Evolutionary conservation across 2,113 vertebrate genomes (phyloP).

Genomic region (Ranitomeya imitator): DNA sequence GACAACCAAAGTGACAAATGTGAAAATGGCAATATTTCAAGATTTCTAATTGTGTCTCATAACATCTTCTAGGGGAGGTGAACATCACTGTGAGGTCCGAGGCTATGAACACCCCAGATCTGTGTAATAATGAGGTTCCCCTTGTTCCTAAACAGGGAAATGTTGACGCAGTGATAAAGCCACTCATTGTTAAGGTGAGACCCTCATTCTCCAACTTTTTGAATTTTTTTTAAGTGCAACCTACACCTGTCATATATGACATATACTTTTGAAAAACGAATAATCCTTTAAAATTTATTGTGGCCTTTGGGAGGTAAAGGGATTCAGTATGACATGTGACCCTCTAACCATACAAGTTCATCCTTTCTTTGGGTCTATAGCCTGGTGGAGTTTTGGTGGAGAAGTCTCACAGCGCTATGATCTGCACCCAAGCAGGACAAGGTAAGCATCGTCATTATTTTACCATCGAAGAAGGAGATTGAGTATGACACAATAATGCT

Average conservation of each 20-base stretch:
- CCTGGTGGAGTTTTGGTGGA: conserved; percentile 71
- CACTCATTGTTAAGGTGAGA: conserved; percentile 69
- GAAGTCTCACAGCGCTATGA: conserved; percentile 68
- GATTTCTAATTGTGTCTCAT: neutral
- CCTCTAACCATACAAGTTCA: too few relatives aligned
- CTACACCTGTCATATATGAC: too few relatives aligned
- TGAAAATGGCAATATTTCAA: neutral
- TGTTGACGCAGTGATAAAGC: conserved; percentile 64
- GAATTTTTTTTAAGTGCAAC: too few relatives aligned
- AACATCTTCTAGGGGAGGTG: conserved; percentile 51
- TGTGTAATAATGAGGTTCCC: conserved; percentile 60
- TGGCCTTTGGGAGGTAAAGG: too few relatives aligned
- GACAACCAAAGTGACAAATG: neutral
- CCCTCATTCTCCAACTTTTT: too few relatives aligned
- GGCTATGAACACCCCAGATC: conserved; percentile 64
- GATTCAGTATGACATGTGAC: too few relatives aligned
- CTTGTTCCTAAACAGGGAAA: conserved; percentile 64
- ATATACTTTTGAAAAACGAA: too few relatives aligned
- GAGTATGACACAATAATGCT: too few relatives aligned
- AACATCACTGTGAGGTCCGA: conserved; percentile 69
- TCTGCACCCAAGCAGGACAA: conserved; percentile 66
- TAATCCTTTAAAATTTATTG: too few relatives aligned
- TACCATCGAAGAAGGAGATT: neutral
- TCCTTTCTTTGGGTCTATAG: conserved; percentile 52
- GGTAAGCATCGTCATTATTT: neutral